phyloP scores from a whole-genome alignment of 2,113 vertebrate genomes.

The Centropus unirufus region DNA sequence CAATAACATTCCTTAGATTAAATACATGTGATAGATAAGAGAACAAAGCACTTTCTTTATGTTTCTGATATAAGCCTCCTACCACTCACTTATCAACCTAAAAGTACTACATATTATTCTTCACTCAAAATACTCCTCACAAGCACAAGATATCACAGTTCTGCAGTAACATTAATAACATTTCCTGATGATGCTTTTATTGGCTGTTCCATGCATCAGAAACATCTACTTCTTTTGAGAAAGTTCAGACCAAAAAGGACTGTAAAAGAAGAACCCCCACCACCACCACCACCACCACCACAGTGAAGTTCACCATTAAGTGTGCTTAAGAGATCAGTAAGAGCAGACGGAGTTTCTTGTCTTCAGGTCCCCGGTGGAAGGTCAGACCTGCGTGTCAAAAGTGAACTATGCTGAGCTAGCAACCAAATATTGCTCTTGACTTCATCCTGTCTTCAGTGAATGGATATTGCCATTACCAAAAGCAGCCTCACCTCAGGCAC shows the following conservation, averaged over 20 bases:
- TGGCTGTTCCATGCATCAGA: constrained; percentile 58
- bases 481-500: neutral
- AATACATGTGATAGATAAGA: constrained; percentile 72
- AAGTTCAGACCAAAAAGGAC: constrained; percentile 28
- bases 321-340: neutral
- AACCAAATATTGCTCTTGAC: neutral
- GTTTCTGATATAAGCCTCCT: constrained; percentile 53
- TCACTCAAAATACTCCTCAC: constrained; percentile 55
- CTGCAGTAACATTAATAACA: constrained; percentile 65
- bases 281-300: neutral
- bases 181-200: constrained; percentile 72
- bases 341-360: neutral
- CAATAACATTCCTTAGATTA: constrained; percentile 66
- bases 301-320: neutral
- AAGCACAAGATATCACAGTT: constrained; percentile 39
- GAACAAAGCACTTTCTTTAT: constrained; percentile 68
- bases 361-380: neutral
- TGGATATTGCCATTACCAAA: neutral
- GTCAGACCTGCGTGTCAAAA: neutral
- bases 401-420: neutral
- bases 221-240: constrained; percentile 49
- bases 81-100: constrained; percentile 62
- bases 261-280: constrained; percentile 8
- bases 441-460: neutral
- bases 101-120: constrained; percentile 58